These are phyloP conservation scores for Bufo gargarizans DNA, from an alignment of 2,113 vertebrate species.

Conservation along the genomic window DNA sequence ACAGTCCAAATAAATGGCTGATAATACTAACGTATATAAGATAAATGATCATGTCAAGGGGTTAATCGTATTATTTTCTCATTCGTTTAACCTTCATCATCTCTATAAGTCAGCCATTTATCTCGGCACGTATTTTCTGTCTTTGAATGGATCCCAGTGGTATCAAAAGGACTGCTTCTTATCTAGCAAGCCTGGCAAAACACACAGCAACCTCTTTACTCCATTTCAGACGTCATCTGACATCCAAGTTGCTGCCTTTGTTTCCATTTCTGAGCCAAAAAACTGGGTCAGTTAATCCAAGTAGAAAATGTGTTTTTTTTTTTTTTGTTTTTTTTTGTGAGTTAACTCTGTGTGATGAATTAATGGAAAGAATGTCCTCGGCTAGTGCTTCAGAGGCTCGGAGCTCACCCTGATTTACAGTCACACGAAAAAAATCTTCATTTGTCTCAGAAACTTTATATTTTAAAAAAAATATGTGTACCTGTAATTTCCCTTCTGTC, in stretches of 20 bases:
- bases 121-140: conserved; percentile 34
- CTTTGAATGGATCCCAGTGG: conserved; percentile 43
- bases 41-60: not conserved
- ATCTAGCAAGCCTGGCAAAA: conserved; percentile 42
- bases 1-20: not conserved
- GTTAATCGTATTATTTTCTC: conserved; percentile 2
- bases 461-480: conserved; percentile 54
- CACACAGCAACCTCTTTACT: conserved; percentile 53
- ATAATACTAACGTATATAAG: not conserved
- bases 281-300: conserved; percentile 78
- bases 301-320: conserved; percentile 72
- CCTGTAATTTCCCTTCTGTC: conserved; percentile 59
- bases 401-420: not conserved
- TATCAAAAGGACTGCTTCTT: conserved; percentile 49
- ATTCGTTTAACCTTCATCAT: not conserved
- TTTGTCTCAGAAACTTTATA: not conserved
- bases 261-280: conserved; percentile 68
- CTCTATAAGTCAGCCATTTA: conserved; percentile 27
- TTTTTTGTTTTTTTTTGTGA: conserved; percentile 67
- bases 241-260: conserved; percentile 63
- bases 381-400: conserved; percentile 3
- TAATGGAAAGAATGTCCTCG: conserved; percentile 57
- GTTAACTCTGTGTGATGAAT: conserved; percentile 74
- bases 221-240: conserved; percentile 57
- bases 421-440: not conserved